These are phyloP conservation scores for Thymelicus acteon DNA, from an alignment of 2,888 invertebrate species.

Conservation along the genomic window DNA sequence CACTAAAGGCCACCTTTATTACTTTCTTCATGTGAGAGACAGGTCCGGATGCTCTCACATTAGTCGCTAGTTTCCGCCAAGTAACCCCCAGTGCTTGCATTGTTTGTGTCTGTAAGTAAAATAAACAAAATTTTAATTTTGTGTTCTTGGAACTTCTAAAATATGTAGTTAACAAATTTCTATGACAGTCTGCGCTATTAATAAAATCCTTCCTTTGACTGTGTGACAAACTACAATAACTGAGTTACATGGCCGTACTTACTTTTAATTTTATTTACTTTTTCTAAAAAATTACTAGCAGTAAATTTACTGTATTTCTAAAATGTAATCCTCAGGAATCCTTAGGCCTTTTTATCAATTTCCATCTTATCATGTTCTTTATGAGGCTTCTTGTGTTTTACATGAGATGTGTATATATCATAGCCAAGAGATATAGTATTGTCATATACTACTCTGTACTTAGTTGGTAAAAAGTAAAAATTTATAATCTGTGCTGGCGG, in stretches of 20 bases:
- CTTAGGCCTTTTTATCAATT: slow-evolving; percentile 18
- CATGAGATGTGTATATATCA: slow-evolving; percentile 94
- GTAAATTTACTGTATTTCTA: neutral
- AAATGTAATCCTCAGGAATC: neutral
- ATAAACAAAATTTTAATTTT: neutral
- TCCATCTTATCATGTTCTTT: slow-evolving; percentile 39
- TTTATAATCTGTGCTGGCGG: slow-evolving; percentile 97
- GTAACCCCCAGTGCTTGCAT: slow-evolving; percentile 66
- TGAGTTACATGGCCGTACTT: no score
- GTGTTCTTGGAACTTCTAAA: no score
- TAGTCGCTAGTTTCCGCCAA: slow-evolving; percentile 65
- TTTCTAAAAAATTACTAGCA: no score
- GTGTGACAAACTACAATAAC: no score
- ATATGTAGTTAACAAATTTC: no score
- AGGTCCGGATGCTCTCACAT: slow-evolving; percentile 52
- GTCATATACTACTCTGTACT: slow-evolving; percentile 95
- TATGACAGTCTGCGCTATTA: no score
- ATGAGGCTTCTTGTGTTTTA: slow-evolving; percentile 85
- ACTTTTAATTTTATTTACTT: neutral
- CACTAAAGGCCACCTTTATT: slow-evolving; percentile 83
- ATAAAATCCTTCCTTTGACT: no score
- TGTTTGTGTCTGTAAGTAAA: slow-evolving; percentile 40
- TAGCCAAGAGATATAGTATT: slow-evolving; percentile 94
- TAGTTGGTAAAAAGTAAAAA: slow-evolving; percentile 94
- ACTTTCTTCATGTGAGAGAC: slow-evolving; percentile 54